These are phyloP conservation scores for Leptothorax acervorum DNA, from an alignment of 2,888 invertebrate genomes.

Conservation along the genomic window DNA sequence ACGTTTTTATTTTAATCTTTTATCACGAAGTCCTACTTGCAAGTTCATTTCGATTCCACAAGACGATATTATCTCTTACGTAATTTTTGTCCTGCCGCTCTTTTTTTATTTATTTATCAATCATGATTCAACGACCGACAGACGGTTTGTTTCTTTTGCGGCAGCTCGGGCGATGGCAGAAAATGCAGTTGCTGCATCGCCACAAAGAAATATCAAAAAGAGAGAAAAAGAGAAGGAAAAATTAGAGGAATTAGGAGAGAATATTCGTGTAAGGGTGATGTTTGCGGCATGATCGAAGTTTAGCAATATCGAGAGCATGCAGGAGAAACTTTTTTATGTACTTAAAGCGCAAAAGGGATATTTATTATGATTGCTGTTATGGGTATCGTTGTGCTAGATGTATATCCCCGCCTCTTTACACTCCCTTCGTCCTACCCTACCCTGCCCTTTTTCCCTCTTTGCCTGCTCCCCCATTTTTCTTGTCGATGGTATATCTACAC, in stretches of 20 bases:
- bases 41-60: neutral
- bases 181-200: neutral
- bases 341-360: conserved; percentile 21
- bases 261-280: conserved; percentile 2
- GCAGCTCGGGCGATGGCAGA: conserved; percentile 16
- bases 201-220: neutral
- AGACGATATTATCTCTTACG: neutral
- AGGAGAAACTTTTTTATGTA: conserved; percentile 34
- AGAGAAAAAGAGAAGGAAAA: conserved; percentile 13
- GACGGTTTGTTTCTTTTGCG: neutral
- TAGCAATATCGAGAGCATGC: conserved; percentile 23
- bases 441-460: neutral
- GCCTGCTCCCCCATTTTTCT: conserved; percentile 32
- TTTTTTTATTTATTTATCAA: neutral
- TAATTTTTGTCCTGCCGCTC: neutral
- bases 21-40: neutral
- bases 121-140: neutral
- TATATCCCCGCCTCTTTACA: conserved; percentile 14
- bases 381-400: conserved; percentile 55
- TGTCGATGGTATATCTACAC: conserved; percentile 65
- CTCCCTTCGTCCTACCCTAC: no score
- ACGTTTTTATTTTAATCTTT: neutral
- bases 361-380: conserved; percentile 57
- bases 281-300: conserved; percentile 7
- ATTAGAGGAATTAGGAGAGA: conserved; percentile 5